A percentile compares a stretch with the other conserved stretches of the same genome.
These are phyloP conservation scores for Pocillopora meandrina DNA, from an alignment of 92 coral and sea anemone genomes.

Conservation along the genomic window DNA sequence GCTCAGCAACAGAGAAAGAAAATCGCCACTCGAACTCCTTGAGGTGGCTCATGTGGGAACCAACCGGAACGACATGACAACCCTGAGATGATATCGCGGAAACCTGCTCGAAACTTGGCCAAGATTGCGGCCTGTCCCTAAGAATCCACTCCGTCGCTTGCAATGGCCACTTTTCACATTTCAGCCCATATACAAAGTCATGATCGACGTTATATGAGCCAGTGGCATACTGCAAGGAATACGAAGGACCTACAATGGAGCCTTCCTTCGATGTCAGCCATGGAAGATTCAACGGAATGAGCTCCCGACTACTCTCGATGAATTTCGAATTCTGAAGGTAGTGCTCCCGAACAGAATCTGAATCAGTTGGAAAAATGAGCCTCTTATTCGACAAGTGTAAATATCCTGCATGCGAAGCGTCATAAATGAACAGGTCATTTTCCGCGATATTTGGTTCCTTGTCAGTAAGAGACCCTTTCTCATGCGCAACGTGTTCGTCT, in stretches of 20 bases:
- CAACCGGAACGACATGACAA: conserved; percentile 79
- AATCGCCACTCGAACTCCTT: conserved; percentile 78
- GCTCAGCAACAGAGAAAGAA: conserved; percentile 74
- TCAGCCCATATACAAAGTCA: conserved; percentile 78
- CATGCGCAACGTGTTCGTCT: neutral
- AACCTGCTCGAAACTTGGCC: conserved; percentile 61
- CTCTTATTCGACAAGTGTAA: conserved; percentile 36
- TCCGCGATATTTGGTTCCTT: neutral
- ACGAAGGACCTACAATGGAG: conserved; percentile 66
- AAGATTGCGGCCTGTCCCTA: conserved; percentile 50
- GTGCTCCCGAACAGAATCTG: conserved; percentile 27
- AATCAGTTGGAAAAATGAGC: conserved; percentile 18
- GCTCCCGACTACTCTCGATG: conserved; percentile 49
- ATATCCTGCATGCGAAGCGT: conserved; percentile 70
- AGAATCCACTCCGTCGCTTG: conserved; percentile 75
- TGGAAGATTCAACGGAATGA: conserved; percentile 45
- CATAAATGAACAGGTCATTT: conserved; percentile 39
- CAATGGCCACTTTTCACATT: conserved; percentile 76
- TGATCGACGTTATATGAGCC: conserved; percentile 50
- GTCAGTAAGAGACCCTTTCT: neutral
- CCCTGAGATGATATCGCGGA: conserved; percentile 56
- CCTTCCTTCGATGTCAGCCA: conserved; percentile 30
- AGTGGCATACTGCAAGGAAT: conserved; percentile 43
- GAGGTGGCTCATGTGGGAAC: conserved; percentile 59
- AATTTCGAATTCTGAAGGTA: conserved; percentile 53